Base-by-base conservation (phyloP, 2,797 vertebrate genomes). In the Galago senegalensis region DNA sequence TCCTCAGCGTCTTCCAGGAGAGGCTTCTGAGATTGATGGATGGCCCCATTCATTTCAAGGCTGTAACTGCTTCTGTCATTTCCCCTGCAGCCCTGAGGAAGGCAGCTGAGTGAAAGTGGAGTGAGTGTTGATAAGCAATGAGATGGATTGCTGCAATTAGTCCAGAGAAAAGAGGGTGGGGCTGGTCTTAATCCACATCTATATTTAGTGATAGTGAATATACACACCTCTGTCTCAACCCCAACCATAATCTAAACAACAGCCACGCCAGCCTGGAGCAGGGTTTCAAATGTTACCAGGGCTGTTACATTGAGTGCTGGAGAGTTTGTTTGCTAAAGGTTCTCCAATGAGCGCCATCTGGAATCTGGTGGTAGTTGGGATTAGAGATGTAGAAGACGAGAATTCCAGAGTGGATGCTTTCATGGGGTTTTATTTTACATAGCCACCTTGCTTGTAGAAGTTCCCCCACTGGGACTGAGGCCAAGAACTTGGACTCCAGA, bases 191-290 rank as follows among this genome's bases (percentile, higher is more conserved):
- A 89, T 90, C 12, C 21, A 72, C 75, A 43, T 67, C 63, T 95
- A n/a, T 97, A 97, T 96, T 97, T 76, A 29, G 37, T 86, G 34
- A 20, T 97, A 96, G 93, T 97, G 81, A 7, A 95, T 90, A 86
- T 13, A 90, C 43, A 18, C 1, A 34, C 7, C 6, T 84, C 53
- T 85, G 82, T 87, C 65, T 95, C 69, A 94, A 72, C 46, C 31
- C 31, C 5, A 65, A 80, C 49, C 27, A 31, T 89, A 83, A 90
- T 86, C 65, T 67, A 72, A 91, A 75, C 12, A 86, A 90, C 6
- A 96, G 43, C 17, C 56, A 81, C 13, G 46, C 16, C 18, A 92
- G 16, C 13, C 58, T 91, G 31, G 13, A 86, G 69, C 87, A 31
- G 21, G 16, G 5, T 87, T 95, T 17, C 86, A 40, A 93, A 83